Conservation (phyloP, 1,140 invertebrate genomes). For the Calosoma granatense region DNA sequence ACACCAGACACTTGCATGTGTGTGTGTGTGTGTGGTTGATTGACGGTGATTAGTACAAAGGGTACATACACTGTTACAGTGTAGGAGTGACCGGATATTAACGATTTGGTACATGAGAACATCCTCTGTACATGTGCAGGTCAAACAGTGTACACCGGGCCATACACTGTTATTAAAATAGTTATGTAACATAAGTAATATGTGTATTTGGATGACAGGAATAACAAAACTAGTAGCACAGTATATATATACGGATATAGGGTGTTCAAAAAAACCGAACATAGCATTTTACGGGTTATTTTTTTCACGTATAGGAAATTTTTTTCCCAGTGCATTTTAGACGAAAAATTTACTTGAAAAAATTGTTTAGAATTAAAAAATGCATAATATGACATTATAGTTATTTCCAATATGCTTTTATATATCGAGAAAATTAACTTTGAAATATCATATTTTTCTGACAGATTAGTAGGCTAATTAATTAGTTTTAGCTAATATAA, state of each 20-base stretch:
- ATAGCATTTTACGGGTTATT: background rate
- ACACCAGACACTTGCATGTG: too few species aligned
- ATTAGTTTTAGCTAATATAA: too few species aligned
- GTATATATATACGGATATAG: background rate
- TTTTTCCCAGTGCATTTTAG: background rate
- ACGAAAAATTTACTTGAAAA: background rate
- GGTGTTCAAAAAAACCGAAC: background rate
- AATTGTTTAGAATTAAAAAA: too few species aligned
- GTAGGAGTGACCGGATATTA: conserved; percentile 35
- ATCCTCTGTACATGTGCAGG: conserved; percentile 15
- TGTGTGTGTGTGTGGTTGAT: conserved; percentile 17
- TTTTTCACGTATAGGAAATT: background rate
- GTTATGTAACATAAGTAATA: background rate
- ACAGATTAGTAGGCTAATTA: too few species aligned
- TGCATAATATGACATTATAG: too few species aligned
- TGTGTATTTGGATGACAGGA: too few species aligned
- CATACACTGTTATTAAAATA: background rate
- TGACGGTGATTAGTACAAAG: conserved; percentile 16
- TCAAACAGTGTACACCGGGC: background rate
- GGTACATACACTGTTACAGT: conserved; percentile 1
- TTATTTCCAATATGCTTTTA: too few species aligned
- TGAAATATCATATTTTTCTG: too few species aligned
- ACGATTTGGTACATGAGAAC: conserved; percentile 29
- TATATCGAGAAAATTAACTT: too few species aligned
- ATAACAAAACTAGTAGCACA: background rate